These are phyloP conservation scores for Chanos chanos DNA, from an alignment of 2,797 vertebrate species.

Conservation along the genomic window DNA sequence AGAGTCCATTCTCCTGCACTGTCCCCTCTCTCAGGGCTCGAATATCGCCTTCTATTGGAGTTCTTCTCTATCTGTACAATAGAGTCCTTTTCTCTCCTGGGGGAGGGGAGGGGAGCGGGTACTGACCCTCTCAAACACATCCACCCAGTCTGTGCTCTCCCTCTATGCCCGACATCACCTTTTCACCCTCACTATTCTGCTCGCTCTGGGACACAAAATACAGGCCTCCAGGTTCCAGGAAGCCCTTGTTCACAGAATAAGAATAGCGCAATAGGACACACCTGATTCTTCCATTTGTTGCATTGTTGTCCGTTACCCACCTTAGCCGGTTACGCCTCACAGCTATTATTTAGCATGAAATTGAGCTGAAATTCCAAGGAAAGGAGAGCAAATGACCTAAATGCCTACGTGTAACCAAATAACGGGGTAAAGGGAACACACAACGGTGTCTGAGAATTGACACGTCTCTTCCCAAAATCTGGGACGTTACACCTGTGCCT, in stretches of 20 bases:
- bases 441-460: no score
- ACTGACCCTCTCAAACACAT: conserved; percentile 18
- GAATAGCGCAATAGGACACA: not conserved
- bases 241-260: not conserved
- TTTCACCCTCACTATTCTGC: no score
- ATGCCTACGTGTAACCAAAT: no score
- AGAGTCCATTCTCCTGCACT: conserved; percentile 35
- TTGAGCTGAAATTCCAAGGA: no score
- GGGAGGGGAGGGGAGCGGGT: no score
- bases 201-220: no score
- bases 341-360: not conserved
- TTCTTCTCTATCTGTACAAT: conserved; percentile 38
- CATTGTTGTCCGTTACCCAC: not conserved
- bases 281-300: not conserved
- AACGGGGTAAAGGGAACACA: no score
- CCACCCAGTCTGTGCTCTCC: not conserved
- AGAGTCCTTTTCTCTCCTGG: conserved; percentile 38
- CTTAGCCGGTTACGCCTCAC: not conserved
- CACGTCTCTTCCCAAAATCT: no score
- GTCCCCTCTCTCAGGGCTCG: conserved; percentile 22
- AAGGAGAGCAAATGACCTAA: no score
- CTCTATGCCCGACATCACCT: not conserved
- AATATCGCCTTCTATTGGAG: conserved; percentile 43
- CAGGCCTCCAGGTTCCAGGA: no score
- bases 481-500: no score